Evolutionary conservation across 2,113 vertebrate genomes (phyloP), one percentile per base, ranked within the genome.

Genomic region (Enhydra lutris): DNA sequence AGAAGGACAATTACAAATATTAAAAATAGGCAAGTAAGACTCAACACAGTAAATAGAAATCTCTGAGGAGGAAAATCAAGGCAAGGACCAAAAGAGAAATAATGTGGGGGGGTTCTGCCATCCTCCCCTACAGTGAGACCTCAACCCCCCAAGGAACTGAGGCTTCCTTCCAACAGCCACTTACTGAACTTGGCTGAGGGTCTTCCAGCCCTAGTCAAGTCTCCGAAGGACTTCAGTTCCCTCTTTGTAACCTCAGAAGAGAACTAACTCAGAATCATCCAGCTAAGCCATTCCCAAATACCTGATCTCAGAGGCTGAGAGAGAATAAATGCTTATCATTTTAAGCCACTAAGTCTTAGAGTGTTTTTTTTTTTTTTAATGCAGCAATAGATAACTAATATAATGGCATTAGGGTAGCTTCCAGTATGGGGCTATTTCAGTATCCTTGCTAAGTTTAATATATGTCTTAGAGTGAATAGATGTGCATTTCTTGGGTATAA

Each of bases 1-100:
- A 96, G 42, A 89, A 91, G 84, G 82, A 96, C 86, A 90, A 65
- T 89, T 34, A 73, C 39, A 89, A 84, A 55, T 78, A 71, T 47
- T 73, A 73, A 97, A 94, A 20, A 55, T 42, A 63, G 42, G 24
- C 26, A 84, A 55, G 31, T 73, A 73, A 85, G 61, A 34, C 31
- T 65, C 78, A 80, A 69, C 15, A 76, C 36, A 47, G 69, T 73
- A 47, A 80, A 45, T 59, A 29, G 45, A 63, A 74, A 74, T 73
- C 34, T 23, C 45, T 24, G 20, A 84, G 61, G 57, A 80, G 29
- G 63, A 82, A 84, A 78, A 79, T 57, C 67, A 83, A 59, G 50
- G 59, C 18, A 78, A 63, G 29, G 7, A 78, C 52, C 24, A 12
- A 76, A 76, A 52, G 24, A 42, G 31, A 82, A 52, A 29, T 17